Evolutionary conservation across 2,113 vertebrate species (phyloP).

Genomic region (Apodemus sylvaticus): DNA sequence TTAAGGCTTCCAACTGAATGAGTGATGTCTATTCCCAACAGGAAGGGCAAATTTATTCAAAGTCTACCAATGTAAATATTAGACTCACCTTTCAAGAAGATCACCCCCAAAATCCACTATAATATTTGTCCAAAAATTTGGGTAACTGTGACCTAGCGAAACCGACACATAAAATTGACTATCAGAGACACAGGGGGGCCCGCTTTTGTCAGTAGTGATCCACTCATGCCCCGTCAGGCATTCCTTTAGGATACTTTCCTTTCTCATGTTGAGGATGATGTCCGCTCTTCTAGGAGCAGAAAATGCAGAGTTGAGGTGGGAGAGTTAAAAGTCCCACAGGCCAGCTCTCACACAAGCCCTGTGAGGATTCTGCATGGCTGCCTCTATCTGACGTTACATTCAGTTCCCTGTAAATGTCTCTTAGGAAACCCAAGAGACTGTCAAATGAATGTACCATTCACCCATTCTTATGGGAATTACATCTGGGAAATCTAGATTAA

Average conservation of each 20-base stretch:
- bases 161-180: constrained; percentile 20
- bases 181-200: too few species aligned
- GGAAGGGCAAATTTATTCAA: background rate
- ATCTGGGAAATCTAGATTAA: constrained; percentile 64
- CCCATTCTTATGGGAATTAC: constrained; percentile 66
- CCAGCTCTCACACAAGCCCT: background rate
- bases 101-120: background rate
- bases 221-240: background rate
- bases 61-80: constrained; percentile 11
- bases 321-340: constrained; percentile 52
- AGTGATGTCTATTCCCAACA: background rate
- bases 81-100: background rate
- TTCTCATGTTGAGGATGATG: background rate
- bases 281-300: constrained; percentile 16
- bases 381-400: constrained; percentile 52
- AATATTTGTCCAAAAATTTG: background rate
- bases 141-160: background rate
- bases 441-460: constrained; percentile 65
- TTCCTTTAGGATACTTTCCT: constrained; percentile 14
- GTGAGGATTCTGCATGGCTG: constrained; percentile 19
- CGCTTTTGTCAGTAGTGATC: background rate
- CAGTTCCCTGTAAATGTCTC: constrained; percentile 10
- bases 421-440: constrained; percentile 60
- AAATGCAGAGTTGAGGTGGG: constrained; percentile 31
- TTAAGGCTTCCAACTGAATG: background rate